phyloP scores from a whole-genome alignment of 2,113 vertebrate species.

The Scomber japonicus region DNA sequence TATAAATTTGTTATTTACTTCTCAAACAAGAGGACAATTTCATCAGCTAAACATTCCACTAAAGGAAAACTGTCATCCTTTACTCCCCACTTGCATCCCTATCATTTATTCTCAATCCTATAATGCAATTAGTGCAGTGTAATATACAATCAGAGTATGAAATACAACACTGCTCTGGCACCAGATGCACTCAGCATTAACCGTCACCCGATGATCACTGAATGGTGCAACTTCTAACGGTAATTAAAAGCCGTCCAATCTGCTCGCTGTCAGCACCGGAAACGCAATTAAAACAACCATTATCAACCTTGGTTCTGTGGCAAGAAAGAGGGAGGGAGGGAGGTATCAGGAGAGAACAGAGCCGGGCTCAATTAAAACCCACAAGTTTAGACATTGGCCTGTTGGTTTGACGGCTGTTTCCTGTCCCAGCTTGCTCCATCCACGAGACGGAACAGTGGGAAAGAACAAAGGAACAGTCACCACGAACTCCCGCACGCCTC shows the following conservation, averaged over 20 bases:
- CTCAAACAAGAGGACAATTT: neutral
- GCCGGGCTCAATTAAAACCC: conserved; percentile 80
- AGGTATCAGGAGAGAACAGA: conserved; percentile 38
- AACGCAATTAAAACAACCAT: conserved; percentile 71
- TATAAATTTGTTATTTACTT: neutral
- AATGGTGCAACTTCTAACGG: conserved; percentile 66
- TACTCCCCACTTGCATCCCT: conserved; percentile 24
- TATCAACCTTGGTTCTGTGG: conserved; percentile 58
- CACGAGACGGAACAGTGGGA: conserved; percentile 75
- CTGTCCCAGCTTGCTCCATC: conserved; percentile 80
- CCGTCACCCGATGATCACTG: conserved; percentile 61
- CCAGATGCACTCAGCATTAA: conserved; percentile 57
- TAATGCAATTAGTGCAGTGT: conserved; percentile 37
- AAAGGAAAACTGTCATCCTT: conserved; percentile 9
- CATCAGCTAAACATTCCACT: neutral
- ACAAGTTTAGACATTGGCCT: conserved; percentile 78
- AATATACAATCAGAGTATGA: conserved; percentile 55
- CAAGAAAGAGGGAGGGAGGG: conserved; percentile 36
- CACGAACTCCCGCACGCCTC: conserved; percentile 63
- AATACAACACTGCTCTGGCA: conserved; percentile 46
- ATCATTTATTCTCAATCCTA: conserved; percentile 55
- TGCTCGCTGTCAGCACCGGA: conserved; percentile 62
- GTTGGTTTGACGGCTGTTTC: conserved; percentile 73
- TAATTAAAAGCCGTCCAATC: conserved; percentile 79
- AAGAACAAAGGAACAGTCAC: conserved; percentile 82